phyloP scores from a whole-genome alignment of 1,140 invertebrate species.

The Tenebrio molitor region DNA sequence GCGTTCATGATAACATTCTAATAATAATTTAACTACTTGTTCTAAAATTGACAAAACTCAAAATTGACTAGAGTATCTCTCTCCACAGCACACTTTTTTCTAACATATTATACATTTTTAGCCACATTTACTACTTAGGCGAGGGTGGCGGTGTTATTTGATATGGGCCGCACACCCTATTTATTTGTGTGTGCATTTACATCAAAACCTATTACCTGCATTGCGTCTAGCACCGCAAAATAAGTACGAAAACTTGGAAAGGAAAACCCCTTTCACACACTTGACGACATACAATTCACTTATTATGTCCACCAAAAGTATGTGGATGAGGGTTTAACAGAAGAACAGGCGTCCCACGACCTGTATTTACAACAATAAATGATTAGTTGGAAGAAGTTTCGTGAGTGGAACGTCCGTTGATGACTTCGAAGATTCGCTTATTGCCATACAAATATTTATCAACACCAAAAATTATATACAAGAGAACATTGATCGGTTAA shows the following conservation, averaged over 20 bases:
- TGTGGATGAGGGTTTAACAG: neutral
- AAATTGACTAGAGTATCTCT: constrained; percentile 66
- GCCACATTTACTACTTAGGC: constrained; percentile 64
- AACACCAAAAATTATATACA: constrained; percentile 53
- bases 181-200: constrained; percentile 59
- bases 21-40: constrained; percentile 54
- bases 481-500: constrained; percentile 45
- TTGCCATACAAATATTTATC: constrained; percentile 59
- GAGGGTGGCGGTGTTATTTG: constrained; percentile 43
- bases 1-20: constrained; percentile 53
- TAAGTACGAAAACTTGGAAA: constrained; percentile 48
- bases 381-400: constrained; percentile 21
- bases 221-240: constrained; percentile 59
- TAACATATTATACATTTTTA: constrained; percentile 52
- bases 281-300: neutral
- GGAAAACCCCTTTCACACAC: neutral
- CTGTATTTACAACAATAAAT: constrained; percentile 30
- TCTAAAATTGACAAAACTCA: constrained; percentile 67
- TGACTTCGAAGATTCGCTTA: constrained; percentile 49
- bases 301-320: neutral
- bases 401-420: constrained; percentile 43
- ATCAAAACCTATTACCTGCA: constrained; percentile 58
- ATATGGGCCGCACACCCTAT: constrained; percentile 46
- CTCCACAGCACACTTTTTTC: constrained; percentile 60
- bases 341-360: constrained; percentile 3